Percentiles rank a stretch among this genome's conserved stretches.
Evolutionary conservation across 2,888 invertebrate genomes (phyloP).

Genomic region (Ichneumoninae sp.): DNA sequence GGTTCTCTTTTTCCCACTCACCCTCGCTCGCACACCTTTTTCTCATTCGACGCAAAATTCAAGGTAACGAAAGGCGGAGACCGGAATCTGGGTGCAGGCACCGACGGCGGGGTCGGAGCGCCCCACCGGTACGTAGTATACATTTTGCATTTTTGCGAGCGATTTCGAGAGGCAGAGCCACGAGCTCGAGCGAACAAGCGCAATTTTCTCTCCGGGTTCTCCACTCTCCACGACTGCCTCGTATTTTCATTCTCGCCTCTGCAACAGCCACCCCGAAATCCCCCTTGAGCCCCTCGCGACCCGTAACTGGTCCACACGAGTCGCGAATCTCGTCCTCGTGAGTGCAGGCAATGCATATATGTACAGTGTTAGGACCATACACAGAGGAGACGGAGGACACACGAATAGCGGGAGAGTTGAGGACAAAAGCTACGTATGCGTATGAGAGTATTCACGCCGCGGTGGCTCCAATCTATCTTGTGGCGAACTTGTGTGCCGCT

Average conservation of each 20-base stretch:
- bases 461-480: conserved; percentile 75
- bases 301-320: conserved; percentile 47
- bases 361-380: conserved; percentile 24
- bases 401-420: conserved; percentile 29
- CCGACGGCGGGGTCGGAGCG: not conserved
- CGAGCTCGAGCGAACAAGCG: conserved; percentile 68
- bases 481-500: conserved; percentile 52
- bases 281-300: conserved; percentile 26
- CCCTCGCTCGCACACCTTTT: conserved; percentile 1
- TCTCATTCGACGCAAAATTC: conserved; percentile 59
- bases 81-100: not conserved
- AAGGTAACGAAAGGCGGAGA: conserved; percentile 59
- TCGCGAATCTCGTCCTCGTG: conserved; percentile 50
- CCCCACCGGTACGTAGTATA: conserved; percentile 25
- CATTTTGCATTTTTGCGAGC: conserved; percentile 71
- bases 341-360: conserved; percentile 22
- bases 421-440: conserved; percentile 45
- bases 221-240: conserved; percentile 41
- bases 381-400: conserved; percentile 29
- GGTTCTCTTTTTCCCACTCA: not conserved
- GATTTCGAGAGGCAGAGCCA: conserved; percentile 64
- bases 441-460: conserved; percentile 66
- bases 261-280: conserved; percentile 32
- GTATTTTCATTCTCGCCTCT: conserved; percentile 65
- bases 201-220: conserved; percentile 75